Percentiles rank a stretch among this genome's conserved stretches.
Evolutionary conservation across 2,113 vertebrate genomes (phyloP).

Genomic region (Clupea harengus): DNA sequence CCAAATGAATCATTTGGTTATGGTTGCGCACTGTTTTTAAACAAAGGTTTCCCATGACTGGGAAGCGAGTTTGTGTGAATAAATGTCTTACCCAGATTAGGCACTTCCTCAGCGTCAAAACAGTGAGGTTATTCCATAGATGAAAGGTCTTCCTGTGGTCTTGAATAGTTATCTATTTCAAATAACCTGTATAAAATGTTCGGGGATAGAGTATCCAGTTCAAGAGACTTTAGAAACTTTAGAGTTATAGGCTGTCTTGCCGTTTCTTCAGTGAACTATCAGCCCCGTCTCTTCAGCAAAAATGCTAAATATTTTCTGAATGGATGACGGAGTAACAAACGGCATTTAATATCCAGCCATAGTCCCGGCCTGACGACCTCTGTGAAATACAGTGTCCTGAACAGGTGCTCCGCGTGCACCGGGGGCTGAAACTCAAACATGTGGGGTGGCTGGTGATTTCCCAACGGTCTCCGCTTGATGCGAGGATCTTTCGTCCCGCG

Average conservation of each 20-base stretch:
- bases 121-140: slow-evolving; percentile 60
- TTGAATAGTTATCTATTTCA: background rate
- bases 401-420: background rate
- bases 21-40: too few relatives aligned
- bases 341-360: background rate
- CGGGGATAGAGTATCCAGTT: too few relatives aligned
- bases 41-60: too few relatives aligned
- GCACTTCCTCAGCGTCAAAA: slow-evolving; percentile 59
- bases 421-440: background rate
- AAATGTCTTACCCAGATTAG: slow-evolving; percentile 38
- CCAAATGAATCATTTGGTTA: too few relatives aligned
- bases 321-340: too few relatives aligned
- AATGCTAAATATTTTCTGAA: too few relatives aligned
- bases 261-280: too few relatives aligned
- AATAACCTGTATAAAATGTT: too few relatives aligned
- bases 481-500: background rate
- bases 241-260: too few relatives aligned
- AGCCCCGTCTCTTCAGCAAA: too few relatives aligned
- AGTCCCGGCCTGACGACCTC: background rate
- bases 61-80: background rate
- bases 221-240: too few relatives aligned
- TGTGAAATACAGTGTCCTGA: background rate
- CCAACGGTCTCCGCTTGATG: background rate
- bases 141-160: slow-evolving; percentile 19
- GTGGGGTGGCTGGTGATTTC: background rate